phyloP scores from a whole-genome alignment of 2,888 invertebrate genomes.

The Agrotis clavis region DNA sequence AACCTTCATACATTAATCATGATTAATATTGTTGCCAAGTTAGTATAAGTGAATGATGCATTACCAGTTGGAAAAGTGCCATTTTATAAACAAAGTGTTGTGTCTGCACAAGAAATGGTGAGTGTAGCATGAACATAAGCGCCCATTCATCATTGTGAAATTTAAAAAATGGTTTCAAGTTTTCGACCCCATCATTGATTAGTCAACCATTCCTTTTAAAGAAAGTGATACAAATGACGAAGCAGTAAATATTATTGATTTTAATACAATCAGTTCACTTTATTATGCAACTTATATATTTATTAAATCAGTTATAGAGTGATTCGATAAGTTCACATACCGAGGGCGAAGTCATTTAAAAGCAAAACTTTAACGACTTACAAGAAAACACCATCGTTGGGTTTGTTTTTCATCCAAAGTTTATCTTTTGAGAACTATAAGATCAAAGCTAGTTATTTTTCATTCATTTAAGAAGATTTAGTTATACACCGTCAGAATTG shows the following conservation, averaged over 20 bases:
- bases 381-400: neutral
- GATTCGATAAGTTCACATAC: no score
- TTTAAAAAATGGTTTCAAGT: conserved; percentile 2
- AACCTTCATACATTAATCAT: neutral
- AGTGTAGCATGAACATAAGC: neutral
- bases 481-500: neutral
- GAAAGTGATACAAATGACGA: neutral
- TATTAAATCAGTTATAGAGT: no score
- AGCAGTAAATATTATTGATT: neutral
- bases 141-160: neutral
- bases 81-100: conserved; percentile 13
- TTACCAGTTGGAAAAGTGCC: conserved; percentile 29
- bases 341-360: no score
- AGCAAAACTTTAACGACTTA: neutral
- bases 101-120: neutral
- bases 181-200: conserved; percentile 5
- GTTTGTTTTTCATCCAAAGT: neutral
- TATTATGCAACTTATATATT: neutral
- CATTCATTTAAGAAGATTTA: neutral
- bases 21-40: conserved; percentile 5
- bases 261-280: neutral
- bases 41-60: neutral
- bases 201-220: neutral
- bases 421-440: neutral
- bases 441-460: neutral